Conservation (phyloP, 2,113 vertebrate genomes). For the Elachura formosa region DNA sequence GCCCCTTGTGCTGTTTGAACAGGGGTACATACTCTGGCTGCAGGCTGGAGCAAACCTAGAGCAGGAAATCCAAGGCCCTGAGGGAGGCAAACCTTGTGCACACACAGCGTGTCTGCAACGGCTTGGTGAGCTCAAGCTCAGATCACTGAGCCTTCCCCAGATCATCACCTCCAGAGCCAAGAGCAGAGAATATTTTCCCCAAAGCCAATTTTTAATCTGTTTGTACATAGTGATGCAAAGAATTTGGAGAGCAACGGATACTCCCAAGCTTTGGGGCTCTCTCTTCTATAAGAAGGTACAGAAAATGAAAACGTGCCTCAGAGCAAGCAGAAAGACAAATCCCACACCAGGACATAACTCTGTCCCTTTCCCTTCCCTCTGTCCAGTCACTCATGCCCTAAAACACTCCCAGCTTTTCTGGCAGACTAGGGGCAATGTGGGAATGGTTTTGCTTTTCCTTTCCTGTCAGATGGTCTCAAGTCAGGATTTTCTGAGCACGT, state of each 20-base stretch:
- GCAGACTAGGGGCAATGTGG: neutral
- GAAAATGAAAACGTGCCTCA: neutral
- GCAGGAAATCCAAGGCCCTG: accelerated
- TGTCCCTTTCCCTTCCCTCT: neutral
- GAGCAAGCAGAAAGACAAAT: neutral
- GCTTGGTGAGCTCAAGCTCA: accelerated
- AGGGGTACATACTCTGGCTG: accelerated
- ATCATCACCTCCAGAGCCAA: neutral
- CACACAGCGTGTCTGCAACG: accelerated
- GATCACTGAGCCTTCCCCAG: neutral
- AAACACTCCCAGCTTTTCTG: neutral
- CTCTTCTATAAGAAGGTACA: neutral
- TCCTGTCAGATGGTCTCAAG: neutral
- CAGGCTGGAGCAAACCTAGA: neutral
- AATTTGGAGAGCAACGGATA: neutral
- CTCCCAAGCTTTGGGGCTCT: neutral
- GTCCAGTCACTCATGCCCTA: accelerated
- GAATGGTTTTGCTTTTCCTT: neutral
- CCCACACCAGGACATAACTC: neutral
- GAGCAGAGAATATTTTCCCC: neutral
- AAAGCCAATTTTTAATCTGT: neutral
- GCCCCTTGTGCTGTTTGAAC: neutral
- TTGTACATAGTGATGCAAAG: accelerated
- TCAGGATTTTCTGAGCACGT: neutral
- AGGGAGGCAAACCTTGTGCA: neutral